Evolutionary conservation across 1,140 invertebrate genomes (phyloP).

Genomic region (Eriocheir sinensis): DNA sequence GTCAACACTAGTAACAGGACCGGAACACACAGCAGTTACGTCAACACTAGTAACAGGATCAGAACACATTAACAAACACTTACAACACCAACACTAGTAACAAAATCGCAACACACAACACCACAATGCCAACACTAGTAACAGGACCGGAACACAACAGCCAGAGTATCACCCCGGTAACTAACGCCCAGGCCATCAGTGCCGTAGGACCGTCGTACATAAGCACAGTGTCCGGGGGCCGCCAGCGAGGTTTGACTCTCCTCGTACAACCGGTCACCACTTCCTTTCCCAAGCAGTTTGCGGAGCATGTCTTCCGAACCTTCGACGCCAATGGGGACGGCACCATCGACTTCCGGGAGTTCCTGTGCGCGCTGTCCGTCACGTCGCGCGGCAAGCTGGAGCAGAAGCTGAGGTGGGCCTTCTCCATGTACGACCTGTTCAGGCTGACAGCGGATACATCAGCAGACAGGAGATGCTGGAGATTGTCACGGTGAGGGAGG

Average conservation of each 20-base stretch:
- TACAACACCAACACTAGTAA: neutral
- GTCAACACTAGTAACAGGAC: neutral
- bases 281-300: constrained; percentile 87
- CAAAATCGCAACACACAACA: neutral
- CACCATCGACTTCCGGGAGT: constrained; percentile 98
- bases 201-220: no score
- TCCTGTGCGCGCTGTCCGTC: constrained; percentile 96
- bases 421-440: constrained; percentile 98
- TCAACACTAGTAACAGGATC: no score
- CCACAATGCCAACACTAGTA: neutral
- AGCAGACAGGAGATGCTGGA: constrained; percentile 97
- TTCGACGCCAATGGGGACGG: constrained; percentile 99
- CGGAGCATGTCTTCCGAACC: constrained; percentile 98
- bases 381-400: constrained; percentile 98
- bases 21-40: no score
- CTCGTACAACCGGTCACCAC: constrained; percentile 77
- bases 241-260: constrained; percentile 75
- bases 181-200: no score
- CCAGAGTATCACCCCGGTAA: neutral
- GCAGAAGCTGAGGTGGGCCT: constrained; percentile 98
- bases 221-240: no score
- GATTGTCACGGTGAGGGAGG: constrained; percentile 92
- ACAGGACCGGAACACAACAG: neutral
- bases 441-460: constrained; percentile 97
- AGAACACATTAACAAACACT: neutral